Percentiles rank a stretch among this genome's conserved stretches.
Evolutionary conservation across 2,888 invertebrate species (phyloP).

Genomic region (Deilephila porcellus): DNA sequence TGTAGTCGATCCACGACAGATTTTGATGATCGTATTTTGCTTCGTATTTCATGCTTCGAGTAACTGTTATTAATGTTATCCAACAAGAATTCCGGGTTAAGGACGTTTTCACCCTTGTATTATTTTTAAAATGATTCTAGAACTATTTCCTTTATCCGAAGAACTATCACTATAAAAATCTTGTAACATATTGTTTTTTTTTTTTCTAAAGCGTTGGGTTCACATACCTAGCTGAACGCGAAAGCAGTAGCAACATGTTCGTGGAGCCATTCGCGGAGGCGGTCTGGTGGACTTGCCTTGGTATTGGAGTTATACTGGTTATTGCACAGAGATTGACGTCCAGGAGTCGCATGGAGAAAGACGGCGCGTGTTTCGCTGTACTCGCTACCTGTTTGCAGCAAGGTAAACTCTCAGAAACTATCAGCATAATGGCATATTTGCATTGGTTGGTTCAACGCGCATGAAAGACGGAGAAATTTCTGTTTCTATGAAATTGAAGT

Average conservation of each 20-base stretch:
- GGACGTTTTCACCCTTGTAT: too few species aligned
- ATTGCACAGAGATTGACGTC: conserved; percentile 61
- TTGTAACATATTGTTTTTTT: neutral
- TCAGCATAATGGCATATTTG: neutral
- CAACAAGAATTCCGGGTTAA: too few species aligned
- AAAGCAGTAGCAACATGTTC: conserved; percentile 75
- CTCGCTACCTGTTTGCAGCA: conserved; percentile 74
- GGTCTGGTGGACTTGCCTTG: conserved; percentile 67
- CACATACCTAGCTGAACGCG: conserved; percentile 70
- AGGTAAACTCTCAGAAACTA: conserved; percentile 49
- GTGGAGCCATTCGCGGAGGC: conserved; percentile 65
- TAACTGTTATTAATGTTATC: too few species aligned
- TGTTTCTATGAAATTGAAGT: too few species aligned
- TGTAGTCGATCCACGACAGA: too few species aligned
- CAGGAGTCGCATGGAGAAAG: conserved; percentile 56
- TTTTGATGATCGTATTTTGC: too few species aligned
- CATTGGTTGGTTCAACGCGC: too few species aligned
- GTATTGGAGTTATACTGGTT: conserved; percentile 55
- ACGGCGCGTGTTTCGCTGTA: conserved; percentile 64
- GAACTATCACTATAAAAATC: too few species aligned
- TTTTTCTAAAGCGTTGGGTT: conserved; percentile 64
- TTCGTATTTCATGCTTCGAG: too few species aligned
- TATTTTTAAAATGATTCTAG: too few species aligned
- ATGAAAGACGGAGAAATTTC: too few species aligned
- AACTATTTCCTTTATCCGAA: too few species aligned